Conservation (phyloP, 2,888 invertebrate genomes). For the Rutpela maculata region DNA sequence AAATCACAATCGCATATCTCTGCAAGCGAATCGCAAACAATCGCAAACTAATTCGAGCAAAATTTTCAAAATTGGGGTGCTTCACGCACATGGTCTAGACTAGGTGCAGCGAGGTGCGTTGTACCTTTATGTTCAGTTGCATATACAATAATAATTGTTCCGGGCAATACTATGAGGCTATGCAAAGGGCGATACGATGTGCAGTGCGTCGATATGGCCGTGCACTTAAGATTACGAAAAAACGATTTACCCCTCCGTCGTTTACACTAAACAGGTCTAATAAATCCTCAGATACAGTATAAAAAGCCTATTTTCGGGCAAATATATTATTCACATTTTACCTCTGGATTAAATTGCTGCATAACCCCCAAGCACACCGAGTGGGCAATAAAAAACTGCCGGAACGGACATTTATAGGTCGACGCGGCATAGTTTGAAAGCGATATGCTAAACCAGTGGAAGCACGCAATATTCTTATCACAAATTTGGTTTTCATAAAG, state of each 20-base stretch:
- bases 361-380: constrained; percentile 5
- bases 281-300: constrained; percentile 21
- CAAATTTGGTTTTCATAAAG: constrained; percentile 30
- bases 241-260: not conserved
- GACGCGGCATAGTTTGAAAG: constrained; percentile 42
- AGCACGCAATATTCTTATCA: constrained; percentile 42
- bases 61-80: too few species aligned
- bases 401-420: constrained; percentile 46
- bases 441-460: constrained; percentile 40
- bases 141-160: too few species aligned
- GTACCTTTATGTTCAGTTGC: too few species aligned
- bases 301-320: constrained; percentile 18
- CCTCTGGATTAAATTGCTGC: constrained; percentile 28
- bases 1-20: too few species aligned
- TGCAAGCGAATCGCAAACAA: too few species aligned
- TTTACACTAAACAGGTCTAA: constrained; percentile 16
- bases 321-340: constrained; percentile 33
- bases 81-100: too few species aligned
- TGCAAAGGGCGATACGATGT: too few species aligned
- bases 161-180: too few species aligned
- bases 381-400: constrained; percentile 38
- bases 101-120: too few species aligned
- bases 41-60: too few species aligned
- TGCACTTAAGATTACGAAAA: constrained; percentile 15
- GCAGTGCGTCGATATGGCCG: too few species aligned